Percentiles rank a stretch among this genome's conserved stretches.
Conservation (phyloP, 2,797 vertebrate species). For the Pempheris klunzingeri region DNA sequence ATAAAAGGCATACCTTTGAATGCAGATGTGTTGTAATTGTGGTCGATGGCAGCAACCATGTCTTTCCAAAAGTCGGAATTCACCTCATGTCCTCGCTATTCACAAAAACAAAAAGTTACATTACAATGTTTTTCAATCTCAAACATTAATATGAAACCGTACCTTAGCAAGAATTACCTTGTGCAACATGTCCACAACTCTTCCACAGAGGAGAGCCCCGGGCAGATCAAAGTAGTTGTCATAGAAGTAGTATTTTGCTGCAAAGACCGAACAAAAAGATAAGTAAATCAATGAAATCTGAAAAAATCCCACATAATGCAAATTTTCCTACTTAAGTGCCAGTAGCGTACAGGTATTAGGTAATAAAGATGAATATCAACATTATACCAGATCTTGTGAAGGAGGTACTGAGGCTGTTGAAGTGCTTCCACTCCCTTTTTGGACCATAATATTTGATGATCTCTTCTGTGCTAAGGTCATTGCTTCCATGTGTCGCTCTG, state of each 20-base stretch:
- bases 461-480: constrained; percentile 87
- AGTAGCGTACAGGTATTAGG: constrained; percentile 1
- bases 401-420: constrained; percentile 88
- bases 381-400: constrained; percentile 91
- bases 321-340: background rate
- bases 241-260: constrained; percentile 97
- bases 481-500: constrained; percentile 94
- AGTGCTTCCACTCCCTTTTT: constrained; percentile 92
- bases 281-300: background rate
- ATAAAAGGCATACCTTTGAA: constrained; percentile 91
- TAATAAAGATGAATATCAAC: constrained; percentile 2
- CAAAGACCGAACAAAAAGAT: constrained; percentile 58
- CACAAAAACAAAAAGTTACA: constrained; percentile 49
- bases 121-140: background rate
- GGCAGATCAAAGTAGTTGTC: constrained; percentile 98
- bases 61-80: constrained; percentile 97
- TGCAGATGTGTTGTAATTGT: constrained; percentile 97
- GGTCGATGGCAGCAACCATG: constrained; percentile 93
- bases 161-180: constrained; percentile 84
- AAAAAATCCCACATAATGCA: background rate
- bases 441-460: constrained; percentile 89
- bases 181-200: constrained; percentile 91
- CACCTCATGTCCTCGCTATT: constrained; percentile 88
- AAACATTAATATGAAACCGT: constrained; percentile 4
- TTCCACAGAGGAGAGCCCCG: constrained; percentile 93